Base-by-base conservation (phyloP, 1,140 invertebrate genomes). In the Bombus pascuorum region DNA sequence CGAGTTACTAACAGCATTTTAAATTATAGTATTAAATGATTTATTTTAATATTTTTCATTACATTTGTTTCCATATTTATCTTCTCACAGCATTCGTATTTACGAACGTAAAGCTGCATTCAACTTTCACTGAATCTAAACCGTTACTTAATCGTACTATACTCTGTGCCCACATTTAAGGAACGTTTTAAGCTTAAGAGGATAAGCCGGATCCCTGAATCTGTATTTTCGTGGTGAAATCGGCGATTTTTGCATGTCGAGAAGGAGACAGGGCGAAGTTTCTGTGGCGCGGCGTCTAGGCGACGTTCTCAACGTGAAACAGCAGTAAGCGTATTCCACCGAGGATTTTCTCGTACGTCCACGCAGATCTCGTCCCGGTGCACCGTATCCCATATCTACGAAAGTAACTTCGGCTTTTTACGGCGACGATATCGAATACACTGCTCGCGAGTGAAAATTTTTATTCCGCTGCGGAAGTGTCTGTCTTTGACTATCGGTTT, bases 401-500 rank as follows among this genome's bases (percentile, higher is more conserved):
- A 25, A 66, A 73, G 15, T 25, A 42, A 53, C 59, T 76, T 59
- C 2, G 3, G 2, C 15, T 47, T 39, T 47, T 39, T 39, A 18
- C 4, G 5, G 53, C 47, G 12, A 32, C 71, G 59, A 53, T 76
- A 83, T 77, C 81, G 32, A 83, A 32, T 76, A 32, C 22, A 32
- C 25, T 28, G 25, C 8, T 32, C 2, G n/a, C 25, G 28, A 9
- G 70, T 77, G 83, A 81, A 77, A 32, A 88, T 81, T 89, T 88
- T 89, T 87, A 77, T 85, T 83, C 79, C 83, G 42, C 82, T 32
- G 72, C 39, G 81, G 47, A 74, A 71, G 78, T 57, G 62, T 39
- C 18, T 28, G n/a, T 57, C 32, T 32, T 57, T 25, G 9, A 13
- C 73, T 22, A 13, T 75, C 73, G 47, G n/a, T 32, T 32, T 32